Evolutionary conservation across 1,140 invertebrate genomes (phyloP), one percentile per base, ranked within the genome.

Genomic region (Hormaphis cornu): DNA sequence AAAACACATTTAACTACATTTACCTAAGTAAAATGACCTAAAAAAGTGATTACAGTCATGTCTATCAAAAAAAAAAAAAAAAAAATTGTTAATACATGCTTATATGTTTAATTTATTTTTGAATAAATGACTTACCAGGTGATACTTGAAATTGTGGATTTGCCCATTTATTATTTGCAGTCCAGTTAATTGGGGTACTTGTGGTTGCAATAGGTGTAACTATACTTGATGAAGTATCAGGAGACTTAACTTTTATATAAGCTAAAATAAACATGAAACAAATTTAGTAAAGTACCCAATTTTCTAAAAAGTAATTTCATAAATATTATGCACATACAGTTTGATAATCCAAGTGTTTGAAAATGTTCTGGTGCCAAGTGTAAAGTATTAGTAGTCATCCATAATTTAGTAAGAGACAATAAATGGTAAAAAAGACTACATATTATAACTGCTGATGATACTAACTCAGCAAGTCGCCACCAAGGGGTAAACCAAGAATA

Each of bases 401-500:
- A 66, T 33, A 66, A 33, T 22, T 66, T 66, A n/a, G 18, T 7
- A 50, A 66, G 61, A 5, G 16, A 33, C 2, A 66, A 66, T 48
- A 50, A 16, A 33, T 66, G 44, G 50, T 66, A 66, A 16, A 66
- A 50, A 9, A 66, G 44, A 24, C 61, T 66, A 22, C 20, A 22
- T 1, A 44, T 12, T 33, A 48, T 14, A 4, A 66, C n/a, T 33
- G 20, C 14, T 35, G 61, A 66, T 50, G 28, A 48, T 10, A 48
- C 28, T 48, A 28, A 66, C 24, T 66, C 61, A 50, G 50, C 44
- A 46, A 66, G 26, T 22, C 61, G 46, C 61, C 61, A 66, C 44
- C 44, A 66, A 0, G 61, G 61, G 33, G 61, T 66, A 66, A 50
- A 66, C 61, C 61, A 66, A 22, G 61, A 50, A 66, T 66, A 66